Conservation (phyloP, 64 coral and sea anemone genomes). For the Pocillopora verrucosa region DNA sequence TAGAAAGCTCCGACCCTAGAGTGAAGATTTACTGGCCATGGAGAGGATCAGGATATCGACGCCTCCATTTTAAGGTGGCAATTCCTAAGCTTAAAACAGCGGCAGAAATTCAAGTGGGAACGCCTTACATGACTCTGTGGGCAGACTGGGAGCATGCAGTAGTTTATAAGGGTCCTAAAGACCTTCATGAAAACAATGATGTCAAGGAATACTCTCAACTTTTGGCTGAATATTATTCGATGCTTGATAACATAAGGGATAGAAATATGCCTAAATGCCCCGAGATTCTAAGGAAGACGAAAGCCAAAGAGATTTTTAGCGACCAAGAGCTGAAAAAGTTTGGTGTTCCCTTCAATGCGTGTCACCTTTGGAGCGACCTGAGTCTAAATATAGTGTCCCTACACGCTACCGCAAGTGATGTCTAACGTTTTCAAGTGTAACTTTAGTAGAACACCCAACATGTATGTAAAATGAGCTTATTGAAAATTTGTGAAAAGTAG, state of each 20-base stretch:
- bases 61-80: conserved; percentile 39
- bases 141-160: conserved; percentile 44
- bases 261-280: conserved; percentile 15
- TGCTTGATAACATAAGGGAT: conserved; percentile 40
- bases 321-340: background rate
- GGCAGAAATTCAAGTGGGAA: conserved; percentile 44
- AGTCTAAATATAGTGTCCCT: conserved; percentile 9
- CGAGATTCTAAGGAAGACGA: background rate
- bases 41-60: conserved; percentile 39
- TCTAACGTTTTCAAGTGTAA: too few species aligned
- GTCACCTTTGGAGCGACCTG: conserved; percentile 37
- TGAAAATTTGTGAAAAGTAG: too few species aligned
- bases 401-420: background rate
- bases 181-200: background rate
- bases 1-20: background rate
- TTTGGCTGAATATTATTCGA: conserved; percentile 41
- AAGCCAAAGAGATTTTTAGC: conserved; percentile 5
- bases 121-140: conserved; percentile 56
- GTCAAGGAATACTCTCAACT: conserved; percentile 11
- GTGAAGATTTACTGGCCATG: conserved; percentile 35
- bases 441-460: too few species aligned
- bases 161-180: conserved; percentile 32
- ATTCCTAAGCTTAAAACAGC: background rate
- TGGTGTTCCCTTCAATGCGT: background rate
- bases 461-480: too few species aligned